Conservation (phyloP, 92 coral and sea anemone genomes). For the Paramuricea clavata region DNA sequence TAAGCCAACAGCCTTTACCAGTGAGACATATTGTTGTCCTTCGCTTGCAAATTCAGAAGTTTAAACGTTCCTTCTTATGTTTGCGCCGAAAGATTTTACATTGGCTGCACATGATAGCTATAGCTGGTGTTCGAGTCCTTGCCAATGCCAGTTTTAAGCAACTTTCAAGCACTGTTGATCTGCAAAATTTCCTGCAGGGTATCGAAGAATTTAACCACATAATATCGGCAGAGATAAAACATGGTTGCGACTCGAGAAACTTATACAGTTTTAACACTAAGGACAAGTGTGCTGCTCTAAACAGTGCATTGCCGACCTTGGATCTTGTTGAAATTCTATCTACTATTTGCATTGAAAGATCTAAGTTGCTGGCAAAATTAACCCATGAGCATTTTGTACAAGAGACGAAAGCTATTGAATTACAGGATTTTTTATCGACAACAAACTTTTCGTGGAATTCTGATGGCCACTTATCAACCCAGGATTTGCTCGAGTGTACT, state of each 20-base stretch:
- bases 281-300: slow-evolving; percentile 6
- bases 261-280: neutral
- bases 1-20: slow-evolving; percentile 22
- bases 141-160: slow-evolving; percentile 53
- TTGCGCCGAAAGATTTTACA: slow-evolving; percentile 18
- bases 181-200: slow-evolving; percentile 48
- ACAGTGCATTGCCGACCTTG: neutral
- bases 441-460: slow-evolving; percentile 39
- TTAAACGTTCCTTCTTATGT: slow-evolving; percentile 19
- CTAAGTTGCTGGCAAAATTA: slow-evolving; percentile 30
- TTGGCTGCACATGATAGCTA: slow-evolving; percentile 22
- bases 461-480: slow-evolving; percentile 27
- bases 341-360: slow-evolving; percentile 32
- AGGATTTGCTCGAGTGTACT: slow-evolving; percentile 34
- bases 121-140: slow-evolving; percentile 36
- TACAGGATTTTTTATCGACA: slow-evolving; percentile 39
- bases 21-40: neutral
- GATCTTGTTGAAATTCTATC: slow-evolving; percentile 42
- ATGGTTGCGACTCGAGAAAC: neutral
- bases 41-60: neutral
- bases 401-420: slow-evolving; percentile 38
- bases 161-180: slow-evolving; percentile 43
- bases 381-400: slow-evolving; percentile 35
- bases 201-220: slow-evolving; percentile 40
- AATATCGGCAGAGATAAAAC: slow-evolving; percentile 5